Evolutionary conservation across 2,113 vertebrate species (phyloP).

Genomic region (Tragelaphus strepsiceros): DNA sequence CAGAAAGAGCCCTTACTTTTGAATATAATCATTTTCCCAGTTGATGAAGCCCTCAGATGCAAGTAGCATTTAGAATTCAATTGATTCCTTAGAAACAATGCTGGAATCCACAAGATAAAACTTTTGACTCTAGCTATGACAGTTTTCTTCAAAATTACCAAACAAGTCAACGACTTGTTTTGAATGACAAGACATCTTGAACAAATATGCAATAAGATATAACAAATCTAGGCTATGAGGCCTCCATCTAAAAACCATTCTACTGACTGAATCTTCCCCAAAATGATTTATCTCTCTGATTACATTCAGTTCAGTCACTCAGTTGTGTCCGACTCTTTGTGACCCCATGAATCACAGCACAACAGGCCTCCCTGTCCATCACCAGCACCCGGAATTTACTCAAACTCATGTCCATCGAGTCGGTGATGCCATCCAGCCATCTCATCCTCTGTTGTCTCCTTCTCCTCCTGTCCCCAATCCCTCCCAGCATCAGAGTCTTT

Average conservation of each 20-base stretch:
- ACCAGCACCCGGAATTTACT: too few species aligned
- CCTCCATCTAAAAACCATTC: background rate
- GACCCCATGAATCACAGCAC: too few species aligned
- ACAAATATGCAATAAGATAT: background rate
- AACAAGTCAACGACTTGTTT: background rate
- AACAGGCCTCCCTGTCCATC: too few species aligned
- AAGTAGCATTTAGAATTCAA: background rate
- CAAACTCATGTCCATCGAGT: too few species aligned
- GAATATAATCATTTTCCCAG: background rate
- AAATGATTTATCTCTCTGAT: background rate
- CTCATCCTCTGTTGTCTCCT: too few species aligned
- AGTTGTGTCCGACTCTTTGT: too few species aligned
- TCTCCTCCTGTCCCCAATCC: too few species aligned
- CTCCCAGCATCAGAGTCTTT: too few species aligned
- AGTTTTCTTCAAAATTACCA: constrained; percentile 25
- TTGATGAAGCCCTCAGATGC: background rate
- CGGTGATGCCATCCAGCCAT: too few species aligned
- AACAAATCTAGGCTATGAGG: background rate
- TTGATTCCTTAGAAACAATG: background rate
- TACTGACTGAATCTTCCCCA: background rate
- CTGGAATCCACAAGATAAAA: background rate
- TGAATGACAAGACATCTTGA: constrained; percentile 11
- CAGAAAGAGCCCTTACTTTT: background rate
- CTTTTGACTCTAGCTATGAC: background rate
- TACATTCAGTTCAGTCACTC: background rate